Evolutionary conservation across 2,113 vertebrate species (phyloP).

Genomic region (Gallinago undulata): DNA sequence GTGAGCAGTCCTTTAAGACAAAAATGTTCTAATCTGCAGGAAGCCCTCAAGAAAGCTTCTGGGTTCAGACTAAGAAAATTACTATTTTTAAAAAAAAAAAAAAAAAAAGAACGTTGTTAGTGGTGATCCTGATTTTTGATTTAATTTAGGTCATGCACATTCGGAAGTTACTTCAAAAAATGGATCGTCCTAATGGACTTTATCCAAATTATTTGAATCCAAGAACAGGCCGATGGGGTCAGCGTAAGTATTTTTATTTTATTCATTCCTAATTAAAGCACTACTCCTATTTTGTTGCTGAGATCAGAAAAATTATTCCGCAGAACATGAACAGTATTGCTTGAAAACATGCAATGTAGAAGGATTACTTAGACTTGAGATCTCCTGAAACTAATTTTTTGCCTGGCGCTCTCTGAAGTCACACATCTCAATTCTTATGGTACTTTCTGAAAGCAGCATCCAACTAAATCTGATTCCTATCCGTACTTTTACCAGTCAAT

Average conservation of each 20-base stretch:
- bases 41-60: not conserved
- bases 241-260: constrained; percentile 86
- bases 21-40: not conserved
- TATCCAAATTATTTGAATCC: constrained; percentile 99
- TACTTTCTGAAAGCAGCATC: not conserved
- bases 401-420: not conserved
- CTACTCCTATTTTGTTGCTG: not conserved
- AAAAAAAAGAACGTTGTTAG: not conserved
- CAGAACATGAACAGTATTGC: not conserved
- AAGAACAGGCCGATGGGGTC: constrained; percentile 96
- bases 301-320: not conserved
- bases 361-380: not conserved
- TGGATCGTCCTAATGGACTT: constrained; percentile 97
- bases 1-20: not conserved
- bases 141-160: constrained; percentile 95
- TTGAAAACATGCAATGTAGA: not conserved
- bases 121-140: constrained; percentile 43
- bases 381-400: not conserved
- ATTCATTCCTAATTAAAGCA: not conserved
- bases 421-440: not conserved
- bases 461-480: not conserved
- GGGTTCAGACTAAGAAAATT: not conserved
- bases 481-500: not conserved
- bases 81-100: not conserved
- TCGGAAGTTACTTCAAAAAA: constrained; percentile 95